Evolutionary conservation across 2,113 vertebrate species (phyloP), one percentile per base, ranked within the genome.

Genomic region (Engraulis encrasicolus): DNA sequence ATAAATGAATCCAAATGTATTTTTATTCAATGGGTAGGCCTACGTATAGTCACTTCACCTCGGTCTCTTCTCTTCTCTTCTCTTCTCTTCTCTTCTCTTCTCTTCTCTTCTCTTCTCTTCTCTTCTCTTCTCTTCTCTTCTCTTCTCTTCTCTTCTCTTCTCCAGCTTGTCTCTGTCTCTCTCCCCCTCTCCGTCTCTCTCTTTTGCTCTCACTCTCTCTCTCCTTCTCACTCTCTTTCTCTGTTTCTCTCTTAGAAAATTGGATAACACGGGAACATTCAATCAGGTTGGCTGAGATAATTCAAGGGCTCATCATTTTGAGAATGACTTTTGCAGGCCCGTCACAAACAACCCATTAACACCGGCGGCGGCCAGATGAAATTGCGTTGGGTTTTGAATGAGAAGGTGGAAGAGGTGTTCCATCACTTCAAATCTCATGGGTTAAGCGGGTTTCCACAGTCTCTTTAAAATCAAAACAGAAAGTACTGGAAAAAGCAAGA

Each of bases 21-120:
- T 95, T 93, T 92, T 88, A 87, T 83, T 89, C 89, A 93, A 93
- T 89, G 83, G 87, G 91, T 90, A 88, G 87, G n/a, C n/a, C n/a
- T n/a, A n/a, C n/a, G n/a, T n/a, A n/a, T n/a, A n/a, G n/a, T n/a
- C n/a, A n/a, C n/a, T n/a, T n/a, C n/a, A n/a, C n/a, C n/a, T n/a
- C n/a, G n/a, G n/a, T n/a, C n/a, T n/a, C n/a, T n/a, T n/a, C n/a
- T n/a, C n/a, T n/a, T n/a, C n/a, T n/a, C n/a, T n/a, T n/a, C n/a
- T n/a, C n/a, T n/a, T n/a, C n/a, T n/a, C n/a, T n/a, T n/a, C n/a
- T n/a, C n/a, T n/a, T n/a, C n/a, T n/a, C n/a, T n/a, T n/a, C n/a
- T n/a, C n/a, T n/a, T n/a, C n/a, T n/a, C n/a, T n/a, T n/a, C n/a
- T n/a, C n/a, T n/a, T n/a, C n/a, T n/a, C n/a, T n/a, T n/a, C n/a